These are phyloP conservation scores for Gandaritis pyraliata DNA, from an alignment of 2,888 invertebrate species.

Conservation along the genomic window DNA sequence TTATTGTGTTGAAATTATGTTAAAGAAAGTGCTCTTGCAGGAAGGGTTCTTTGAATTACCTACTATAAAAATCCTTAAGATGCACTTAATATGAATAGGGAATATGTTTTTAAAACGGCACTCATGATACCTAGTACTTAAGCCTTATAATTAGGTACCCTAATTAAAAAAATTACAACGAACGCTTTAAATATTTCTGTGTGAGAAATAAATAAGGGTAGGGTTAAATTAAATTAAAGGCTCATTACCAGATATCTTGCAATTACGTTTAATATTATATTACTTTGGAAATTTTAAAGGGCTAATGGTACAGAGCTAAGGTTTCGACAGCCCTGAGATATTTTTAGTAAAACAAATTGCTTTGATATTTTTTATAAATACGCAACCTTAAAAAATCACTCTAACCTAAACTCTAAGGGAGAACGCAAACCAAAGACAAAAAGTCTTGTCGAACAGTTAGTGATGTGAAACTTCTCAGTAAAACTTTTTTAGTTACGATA, in stretches of 20 bases:
- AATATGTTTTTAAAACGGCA: conserved; percentile 5
- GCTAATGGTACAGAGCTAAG: conserved; percentile 36
- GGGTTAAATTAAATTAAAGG: conserved; percentile 40
- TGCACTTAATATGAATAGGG: conserved; percentile 14
- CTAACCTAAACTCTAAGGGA: too few relatives aligned
- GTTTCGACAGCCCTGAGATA: conserved; percentile 28
- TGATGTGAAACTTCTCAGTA: too few relatives aligned
- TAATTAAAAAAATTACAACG: neutral
- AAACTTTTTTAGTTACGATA: too few relatives aligned
- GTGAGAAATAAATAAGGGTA: conserved; percentile 34
- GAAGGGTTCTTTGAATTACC: conserved; percentile 19
- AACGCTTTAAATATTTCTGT: conserved; percentile 27
- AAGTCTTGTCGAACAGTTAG: too few relatives aligned
- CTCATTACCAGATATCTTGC: conserved; percentile 38
- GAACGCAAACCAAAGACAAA: too few relatives aligned
- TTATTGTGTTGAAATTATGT: conserved; percentile 4
- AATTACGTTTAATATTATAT: conserved; percentile 45
- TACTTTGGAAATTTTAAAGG: conserved; percentile 41
- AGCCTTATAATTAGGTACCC: conserved; percentile 17
- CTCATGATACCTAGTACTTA: neutral
- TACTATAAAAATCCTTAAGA: conserved; percentile 9
- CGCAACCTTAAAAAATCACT: too few relatives aligned
- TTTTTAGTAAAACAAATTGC: neutral
- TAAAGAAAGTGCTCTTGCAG: conserved; percentile 18
- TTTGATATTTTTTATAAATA: too few relatives aligned